These are phyloP conservation scores for Sebastes reedi DNA, from an alignment of 2,797 vertebrate genomes.

Conservation along the genomic window DNA sequence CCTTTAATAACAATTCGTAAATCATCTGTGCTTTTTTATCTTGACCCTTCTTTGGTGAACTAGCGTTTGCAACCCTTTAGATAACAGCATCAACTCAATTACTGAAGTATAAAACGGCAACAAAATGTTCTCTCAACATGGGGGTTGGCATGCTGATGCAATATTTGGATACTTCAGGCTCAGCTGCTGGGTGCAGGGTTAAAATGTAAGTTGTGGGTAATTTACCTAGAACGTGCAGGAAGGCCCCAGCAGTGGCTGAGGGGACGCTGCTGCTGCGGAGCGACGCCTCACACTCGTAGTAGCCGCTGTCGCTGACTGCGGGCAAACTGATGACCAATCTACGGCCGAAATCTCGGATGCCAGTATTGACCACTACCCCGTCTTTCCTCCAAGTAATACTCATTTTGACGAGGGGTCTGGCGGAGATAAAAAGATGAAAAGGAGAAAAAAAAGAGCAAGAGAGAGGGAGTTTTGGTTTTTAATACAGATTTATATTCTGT, in stretches of 20 bases:
- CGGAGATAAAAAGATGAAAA: conserved; percentile 33
- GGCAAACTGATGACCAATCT: conserved; percentile 91
- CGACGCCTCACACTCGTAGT: conserved; percentile 92
- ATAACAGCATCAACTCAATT: conserved; percentile 34
- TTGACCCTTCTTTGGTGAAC: not conserved
- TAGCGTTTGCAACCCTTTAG: conserved; percentile 8
- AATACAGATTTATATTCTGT: conserved; percentile 73
- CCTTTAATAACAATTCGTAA: conserved; percentile 21
- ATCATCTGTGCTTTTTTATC: not conserved
- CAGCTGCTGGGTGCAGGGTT: not conserved
- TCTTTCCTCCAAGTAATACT: conserved; percentile 94
- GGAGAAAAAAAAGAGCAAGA: conserved; percentile 11
- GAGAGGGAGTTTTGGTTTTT: conserved; percentile 31
- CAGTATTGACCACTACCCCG: conserved; percentile 82
- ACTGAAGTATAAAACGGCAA: conserved; percentile 30
- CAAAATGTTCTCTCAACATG: conserved; percentile 19
- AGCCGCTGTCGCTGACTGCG: conserved; percentile 85
- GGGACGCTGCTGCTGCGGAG: conserved; percentile 92
- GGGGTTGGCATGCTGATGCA: conserved; percentile 23
- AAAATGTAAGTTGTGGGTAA: conserved; percentile 2
- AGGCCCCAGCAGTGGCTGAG: conserved; percentile 85
- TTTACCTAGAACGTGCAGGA: conserved; percentile 90
- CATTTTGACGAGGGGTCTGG: conserved; percentile 93
- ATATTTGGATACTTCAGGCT: conserved; percentile 11
- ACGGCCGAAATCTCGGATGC: conserved; percentile 91